Conservation (phyloP, 1,140 invertebrate species). For the Pseudomyrmex dendroicus region DNA sequence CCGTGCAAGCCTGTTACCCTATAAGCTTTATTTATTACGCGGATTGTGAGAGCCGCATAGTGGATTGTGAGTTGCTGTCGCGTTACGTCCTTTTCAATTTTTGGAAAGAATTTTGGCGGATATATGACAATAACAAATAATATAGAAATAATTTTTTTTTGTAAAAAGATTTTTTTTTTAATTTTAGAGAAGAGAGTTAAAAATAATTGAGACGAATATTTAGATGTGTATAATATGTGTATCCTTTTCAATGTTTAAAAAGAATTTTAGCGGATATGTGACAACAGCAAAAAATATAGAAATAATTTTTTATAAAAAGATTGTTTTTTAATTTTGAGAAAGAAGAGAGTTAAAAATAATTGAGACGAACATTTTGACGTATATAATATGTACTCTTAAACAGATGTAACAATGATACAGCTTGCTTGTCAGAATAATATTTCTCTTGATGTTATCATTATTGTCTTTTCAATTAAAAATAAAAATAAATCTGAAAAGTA, state of each 20-base stretch:
- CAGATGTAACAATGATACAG: neutral
- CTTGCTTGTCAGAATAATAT: neutral
- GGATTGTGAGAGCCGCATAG: slow-evolving; percentile 46
- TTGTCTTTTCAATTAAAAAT: slow-evolving; percentile 1
- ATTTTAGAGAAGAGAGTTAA: no score
- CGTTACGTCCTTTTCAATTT: slow-evolving; percentile 44
- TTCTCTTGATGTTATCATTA: neutral
- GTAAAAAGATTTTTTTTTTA: neutral
- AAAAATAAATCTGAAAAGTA: neutral
- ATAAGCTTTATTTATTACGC: slow-evolving; percentile 61
- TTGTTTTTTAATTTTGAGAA: neutral
- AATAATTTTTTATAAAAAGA: neutral
- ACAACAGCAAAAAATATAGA: neutral
- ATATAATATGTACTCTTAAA: neutral
- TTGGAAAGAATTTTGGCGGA: neutral
- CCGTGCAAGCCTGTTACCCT: slow-evolving; percentile 39
- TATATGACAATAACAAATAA: neutral
- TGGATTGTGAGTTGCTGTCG: slow-evolving; percentile 22
- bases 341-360: no score
- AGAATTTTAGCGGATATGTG: neutral
- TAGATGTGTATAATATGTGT: no score
- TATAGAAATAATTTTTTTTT: neutral
- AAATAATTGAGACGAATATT: no score
- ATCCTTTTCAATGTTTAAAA: slow-evolving; percentile 35
- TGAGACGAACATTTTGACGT: no score